Conservation (phyloP, 2,113 vertebrate genomes). For the Cyphomyrus plagiostoma region DNA sequence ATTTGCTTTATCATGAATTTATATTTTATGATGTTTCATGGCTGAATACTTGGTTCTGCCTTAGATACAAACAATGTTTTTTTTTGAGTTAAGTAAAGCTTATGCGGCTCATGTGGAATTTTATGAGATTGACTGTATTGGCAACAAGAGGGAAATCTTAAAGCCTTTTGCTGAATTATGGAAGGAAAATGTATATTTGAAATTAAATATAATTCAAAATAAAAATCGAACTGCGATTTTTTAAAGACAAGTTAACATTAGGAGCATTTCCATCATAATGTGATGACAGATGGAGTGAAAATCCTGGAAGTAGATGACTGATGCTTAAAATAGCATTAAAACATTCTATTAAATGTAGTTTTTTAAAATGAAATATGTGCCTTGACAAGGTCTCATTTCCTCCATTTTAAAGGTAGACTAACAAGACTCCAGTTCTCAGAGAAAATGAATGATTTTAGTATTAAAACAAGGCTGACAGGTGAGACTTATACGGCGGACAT, state of each 20-base stretch:
- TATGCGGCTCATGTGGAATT: background rate
- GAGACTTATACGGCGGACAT: background rate
- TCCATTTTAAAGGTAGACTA: background rate
- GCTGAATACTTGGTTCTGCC: background rate
- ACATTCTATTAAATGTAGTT: background rate
- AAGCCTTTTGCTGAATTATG: background rate
- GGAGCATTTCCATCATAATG: background rate
- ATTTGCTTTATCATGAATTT: background rate
- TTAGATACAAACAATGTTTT: background rate
- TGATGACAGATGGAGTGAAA: constrained; percentile 5
- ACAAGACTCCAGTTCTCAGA: background rate
- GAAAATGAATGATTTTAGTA: background rate
- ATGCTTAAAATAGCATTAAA: background rate
- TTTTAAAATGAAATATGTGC: background rate
- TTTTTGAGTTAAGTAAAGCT: background rate
- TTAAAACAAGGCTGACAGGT: background rate
- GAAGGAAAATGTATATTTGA: background rate
- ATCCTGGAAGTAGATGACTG: background rate
- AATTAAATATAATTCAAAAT: too few relatives aligned
- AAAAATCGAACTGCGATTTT: constrained; percentile 8
- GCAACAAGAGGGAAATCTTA: background rate
- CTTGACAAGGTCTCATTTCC: background rate
- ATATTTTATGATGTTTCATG: background rate
- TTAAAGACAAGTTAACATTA: background rate
- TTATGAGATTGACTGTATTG: background rate